Conservation (phyloP, 2,888 invertebrate genomes). For the Siphlonurus alternatus region DNA sequence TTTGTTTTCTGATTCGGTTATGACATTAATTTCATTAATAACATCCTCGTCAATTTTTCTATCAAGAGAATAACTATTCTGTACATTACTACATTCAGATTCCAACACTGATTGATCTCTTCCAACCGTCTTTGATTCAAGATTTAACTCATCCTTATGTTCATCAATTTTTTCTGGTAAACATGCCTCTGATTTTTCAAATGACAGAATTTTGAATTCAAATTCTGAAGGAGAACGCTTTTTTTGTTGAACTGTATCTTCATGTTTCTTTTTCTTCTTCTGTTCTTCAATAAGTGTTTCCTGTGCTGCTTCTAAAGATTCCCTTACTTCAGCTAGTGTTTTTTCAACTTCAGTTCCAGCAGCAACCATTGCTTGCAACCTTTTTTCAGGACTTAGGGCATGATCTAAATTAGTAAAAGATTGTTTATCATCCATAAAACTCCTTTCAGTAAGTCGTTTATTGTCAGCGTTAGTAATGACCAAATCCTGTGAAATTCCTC, state of each 20-base stretch:
- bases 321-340: conserved; percentile 53
- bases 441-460: no score
- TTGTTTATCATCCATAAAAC: no score
- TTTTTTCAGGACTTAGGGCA: no score
- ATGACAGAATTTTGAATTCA: conserved; percentile 45
- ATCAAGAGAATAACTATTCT: neutral
- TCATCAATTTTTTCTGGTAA: conserved; percentile 18
- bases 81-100: neutral
- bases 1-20: neutral
- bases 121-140: no score
- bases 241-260: conserved; percentile 25
- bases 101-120: no score
- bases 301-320: conserved; percentile 50
- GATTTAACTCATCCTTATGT: conserved; percentile 14
- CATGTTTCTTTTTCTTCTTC: conserved; percentile 35
- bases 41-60: conserved; percentile 1
- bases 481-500: conserved; percentile 5
- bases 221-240: conserved; percentile 59
- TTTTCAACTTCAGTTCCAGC: conserved; percentile 27
- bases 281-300: conserved; percentile 50
- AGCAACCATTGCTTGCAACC: no score
- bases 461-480: no score
- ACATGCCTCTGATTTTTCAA: conserved; percentile 14
- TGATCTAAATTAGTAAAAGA: no score
- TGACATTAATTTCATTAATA: no score